Conservation (phyloP, 2,113 vertebrate genomes). For the Leucopsar rothschildi region DNA sequence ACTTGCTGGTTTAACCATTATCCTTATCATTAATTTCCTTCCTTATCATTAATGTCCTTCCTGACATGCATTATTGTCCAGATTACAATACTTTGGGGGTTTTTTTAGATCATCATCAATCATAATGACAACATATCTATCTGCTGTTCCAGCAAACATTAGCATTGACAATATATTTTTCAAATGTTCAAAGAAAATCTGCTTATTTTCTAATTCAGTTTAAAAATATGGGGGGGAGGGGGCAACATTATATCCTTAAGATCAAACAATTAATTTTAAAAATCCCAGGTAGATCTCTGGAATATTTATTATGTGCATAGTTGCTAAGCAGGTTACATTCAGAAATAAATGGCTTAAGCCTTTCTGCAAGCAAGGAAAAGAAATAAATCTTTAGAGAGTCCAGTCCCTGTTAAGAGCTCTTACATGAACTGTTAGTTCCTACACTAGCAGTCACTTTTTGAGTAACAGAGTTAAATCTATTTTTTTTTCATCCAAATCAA, state of each 20-base stretch:
- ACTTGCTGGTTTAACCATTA: background rate
- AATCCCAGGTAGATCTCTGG: background rate
- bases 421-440: background rate
- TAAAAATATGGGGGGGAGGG: fast-evolving
- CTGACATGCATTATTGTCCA: background rate
- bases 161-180: background rate
- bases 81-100: background rate
- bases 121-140: background rate
- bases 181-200: background rate
- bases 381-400: background rate
- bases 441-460: background rate
- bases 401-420: background rate
- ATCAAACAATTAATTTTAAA: background rate
- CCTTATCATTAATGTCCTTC: background rate
- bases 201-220: background rate
- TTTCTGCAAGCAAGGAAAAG: background rate
- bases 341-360: background rate
- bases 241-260: background rate
- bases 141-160: background rate
- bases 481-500: background rate
- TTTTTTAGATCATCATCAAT: background rate
- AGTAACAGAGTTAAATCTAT: background rate
- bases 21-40: background rate
- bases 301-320: background rate
- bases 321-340: background rate